Percentiles rank a stretch among this genome's conserved stretches.
These are phyloP conservation scores for Python bivittatus DNA, from an alignment of 2,113 vertebrate genomes.

Conservation along the genomic window DNA sequence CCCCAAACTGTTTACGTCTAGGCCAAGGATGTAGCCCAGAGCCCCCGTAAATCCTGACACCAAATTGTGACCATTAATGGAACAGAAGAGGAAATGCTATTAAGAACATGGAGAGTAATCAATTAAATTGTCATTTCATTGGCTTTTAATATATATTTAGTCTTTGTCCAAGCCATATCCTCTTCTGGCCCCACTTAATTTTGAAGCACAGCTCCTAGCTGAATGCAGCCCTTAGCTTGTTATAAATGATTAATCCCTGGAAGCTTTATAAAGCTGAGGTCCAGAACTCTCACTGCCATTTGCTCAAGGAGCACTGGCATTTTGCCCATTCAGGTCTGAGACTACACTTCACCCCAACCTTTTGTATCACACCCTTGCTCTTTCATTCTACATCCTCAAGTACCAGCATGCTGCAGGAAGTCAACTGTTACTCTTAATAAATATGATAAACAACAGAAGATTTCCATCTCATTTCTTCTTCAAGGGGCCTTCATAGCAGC, in stretches of 20 bases:
- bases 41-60: neutral
- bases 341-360: neutral
- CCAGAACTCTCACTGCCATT: neutral
- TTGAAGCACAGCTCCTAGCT: neutral
- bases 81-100: neutral
- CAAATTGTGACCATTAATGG: neutral
- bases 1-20: neutral
- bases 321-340: neutral
- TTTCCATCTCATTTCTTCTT: conserved; percentile 56
- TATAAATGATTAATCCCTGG: neutral
- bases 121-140: neutral
- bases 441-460: conserved; percentile 56
- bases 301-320: neutral
- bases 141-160: neutral
- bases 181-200: neutral
- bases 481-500: conserved; percentile 3
- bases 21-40: neutral
- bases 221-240: neutral
- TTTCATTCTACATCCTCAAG: conserved; percentile 9
- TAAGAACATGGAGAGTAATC: neutral
- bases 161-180: neutral
- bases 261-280: neutral
- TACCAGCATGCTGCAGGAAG: conserved; percentile 45
- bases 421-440: conserved; percentile 64
- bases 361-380: neutral